Percentiles rank a stretch among this genome's conserved stretches.
Evolutionary conservation across 2,888 invertebrate genomes (phyloP).

Genomic region (Cantharis rustica): DNA sequence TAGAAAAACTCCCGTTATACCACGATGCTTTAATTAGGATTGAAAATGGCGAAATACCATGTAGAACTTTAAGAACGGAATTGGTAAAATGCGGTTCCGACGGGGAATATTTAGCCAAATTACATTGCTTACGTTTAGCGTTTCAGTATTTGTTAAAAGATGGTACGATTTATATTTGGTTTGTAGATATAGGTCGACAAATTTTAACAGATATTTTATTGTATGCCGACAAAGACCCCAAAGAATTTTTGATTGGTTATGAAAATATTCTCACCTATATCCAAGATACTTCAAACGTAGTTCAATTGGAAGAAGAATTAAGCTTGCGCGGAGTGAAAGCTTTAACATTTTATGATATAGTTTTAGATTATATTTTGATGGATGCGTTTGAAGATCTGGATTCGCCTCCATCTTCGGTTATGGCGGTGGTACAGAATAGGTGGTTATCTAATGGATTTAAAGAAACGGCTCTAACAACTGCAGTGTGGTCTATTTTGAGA

Average conservation of each 20-base stretch:
- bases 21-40: conserved; percentile 83
- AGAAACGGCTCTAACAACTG: conserved; percentile 90
- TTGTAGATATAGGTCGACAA: conserved; percentile 85
- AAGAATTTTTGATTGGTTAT: conserved; percentile 89
- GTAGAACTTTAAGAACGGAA: conserved; percentile 76
- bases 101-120: conserved; percentile 93
- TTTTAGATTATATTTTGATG: conserved; percentile 93
- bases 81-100: conserved; percentile 87
- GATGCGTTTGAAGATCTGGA: conserved; percentile 98
- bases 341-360: conserved; percentile 94
- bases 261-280: conserved; percentile 57
- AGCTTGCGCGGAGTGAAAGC: conserved; percentile 82
- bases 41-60: conserved; percentile 74
- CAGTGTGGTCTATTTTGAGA: conserved; percentile 96
- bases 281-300: conserved; percentile 72
- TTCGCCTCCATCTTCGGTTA: conserved; percentile 91
- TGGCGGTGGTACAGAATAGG: conserved; percentile 91
- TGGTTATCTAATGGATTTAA: conserved; percentile 92
- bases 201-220: conserved; percentile 86
- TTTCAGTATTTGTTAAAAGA: conserved; percentile 79
- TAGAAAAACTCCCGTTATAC: conserved; percentile 83
- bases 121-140: conserved; percentile 90
- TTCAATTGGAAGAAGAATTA: conserved; percentile 84
- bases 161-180: conserved; percentile 76
- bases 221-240: conserved; percentile 92